phyloP scores from a whole-genome alignment of 2,113 vertebrate genomes.

The Noctilio leporinus region DNA sequence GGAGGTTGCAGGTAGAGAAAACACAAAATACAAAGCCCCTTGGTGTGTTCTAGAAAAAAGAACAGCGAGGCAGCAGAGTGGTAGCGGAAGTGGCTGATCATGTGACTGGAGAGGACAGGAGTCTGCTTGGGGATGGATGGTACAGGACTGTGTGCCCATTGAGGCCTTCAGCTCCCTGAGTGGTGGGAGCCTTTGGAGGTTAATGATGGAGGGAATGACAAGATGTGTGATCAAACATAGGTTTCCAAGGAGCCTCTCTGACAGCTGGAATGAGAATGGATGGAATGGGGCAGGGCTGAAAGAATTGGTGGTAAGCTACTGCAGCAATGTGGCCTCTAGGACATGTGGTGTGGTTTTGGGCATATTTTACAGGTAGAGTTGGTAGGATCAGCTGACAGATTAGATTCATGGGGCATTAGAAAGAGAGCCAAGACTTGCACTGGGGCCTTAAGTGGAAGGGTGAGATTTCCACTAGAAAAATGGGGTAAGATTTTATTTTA shows the following conservation, averaged over 20 bases:
- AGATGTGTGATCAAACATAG: background rate
- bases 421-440: background rate
- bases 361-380: background rate
- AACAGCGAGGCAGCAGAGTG: background rate
- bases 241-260: background rate
- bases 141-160: no score
- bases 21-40: background rate
- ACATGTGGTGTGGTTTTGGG: background rate
- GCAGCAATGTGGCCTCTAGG: background rate
- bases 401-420: background rate
- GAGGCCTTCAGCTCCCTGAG: background rate
- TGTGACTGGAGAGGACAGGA: background rate
- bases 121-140: background rate
- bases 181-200: background rate
- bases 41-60: background rate
- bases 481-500: background rate
- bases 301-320: background rate
- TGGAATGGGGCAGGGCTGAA: background rate
- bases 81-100: rapidly evolving
- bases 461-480: background rate
- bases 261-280: background rate
- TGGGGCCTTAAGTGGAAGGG: background rate
- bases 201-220: background rate
- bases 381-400: background rate
- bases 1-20: background rate